Percentiles rank a stretch among this genome's conserved stretches.
Conservation (phyloP, 2,113 vertebrate species). For the Gnathonemus echidnorhynchus region DNA sequence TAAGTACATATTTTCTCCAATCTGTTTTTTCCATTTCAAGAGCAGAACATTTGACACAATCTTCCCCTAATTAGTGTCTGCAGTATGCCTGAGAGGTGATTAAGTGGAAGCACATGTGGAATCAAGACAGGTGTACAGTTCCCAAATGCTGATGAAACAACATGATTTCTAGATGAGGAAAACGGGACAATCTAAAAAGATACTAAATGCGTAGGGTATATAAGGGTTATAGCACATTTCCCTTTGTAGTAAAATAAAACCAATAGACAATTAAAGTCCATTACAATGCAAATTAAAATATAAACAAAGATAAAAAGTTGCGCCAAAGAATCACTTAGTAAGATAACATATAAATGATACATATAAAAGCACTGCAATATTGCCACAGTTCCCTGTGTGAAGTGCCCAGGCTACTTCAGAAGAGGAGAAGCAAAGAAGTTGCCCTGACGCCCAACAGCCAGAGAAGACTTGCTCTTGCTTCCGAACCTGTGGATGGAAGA, state of each 20-base stretch:
- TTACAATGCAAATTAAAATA: conserved; percentile 16
- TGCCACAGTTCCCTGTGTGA: conserved; percentile 9
- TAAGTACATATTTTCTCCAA: neutral
- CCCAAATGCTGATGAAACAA: neutral
- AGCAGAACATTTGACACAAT: neutral
- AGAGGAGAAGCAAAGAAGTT: conserved; percentile 87
- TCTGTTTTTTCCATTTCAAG: neutral
- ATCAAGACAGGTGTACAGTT: neutral
- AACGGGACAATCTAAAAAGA: conserved; percentile 13
- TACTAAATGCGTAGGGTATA: neutral
- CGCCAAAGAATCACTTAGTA: neutral
- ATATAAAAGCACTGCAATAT: neutral
- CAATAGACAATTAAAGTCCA: neutral
- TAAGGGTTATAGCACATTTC: neutral
- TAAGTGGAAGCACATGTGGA: neutral
- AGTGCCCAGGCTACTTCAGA: conserved; percentile 65
- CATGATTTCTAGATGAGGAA: neutral
- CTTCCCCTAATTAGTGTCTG: neutral
- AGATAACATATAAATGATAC: neutral
- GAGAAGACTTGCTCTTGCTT: conserved; percentile 80
- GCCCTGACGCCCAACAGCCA: conserved; percentile 66
- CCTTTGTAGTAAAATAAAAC: conserved; percentile 26
- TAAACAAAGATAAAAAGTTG: neutral
- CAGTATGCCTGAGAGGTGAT: neutral
- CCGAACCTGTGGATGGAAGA: conserved; percentile 68